A percentile compares a stretch with the other conserved stretches of the same genome.
Conservation (phyloP, 1,140 invertebrate genomes). For the Elysia chlorotica region DNA sequence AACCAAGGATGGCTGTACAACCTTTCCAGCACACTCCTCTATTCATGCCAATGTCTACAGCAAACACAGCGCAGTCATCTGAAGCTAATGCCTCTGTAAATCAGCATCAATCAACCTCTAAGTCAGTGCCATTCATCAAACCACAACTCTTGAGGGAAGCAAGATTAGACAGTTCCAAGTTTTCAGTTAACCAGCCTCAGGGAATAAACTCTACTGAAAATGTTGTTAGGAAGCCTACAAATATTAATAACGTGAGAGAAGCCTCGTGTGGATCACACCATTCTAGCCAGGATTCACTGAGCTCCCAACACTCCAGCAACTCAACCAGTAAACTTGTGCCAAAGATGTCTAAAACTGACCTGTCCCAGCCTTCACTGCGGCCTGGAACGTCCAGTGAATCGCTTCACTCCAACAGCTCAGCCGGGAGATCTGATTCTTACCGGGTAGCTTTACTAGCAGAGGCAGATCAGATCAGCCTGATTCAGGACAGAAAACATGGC, state of each 20-base stretch:
- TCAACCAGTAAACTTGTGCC: constrained; percentile 2
- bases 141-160: neutral
- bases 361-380: constrained; percentile 7
- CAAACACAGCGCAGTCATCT: too few species aligned
- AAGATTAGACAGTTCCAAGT: too few species aligned
- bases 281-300: constrained; percentile 6
- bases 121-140: neutral
- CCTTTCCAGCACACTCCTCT: constrained; percentile 1
- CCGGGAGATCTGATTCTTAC: constrained; percentile 43
- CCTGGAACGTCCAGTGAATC: constrained; percentile 10
- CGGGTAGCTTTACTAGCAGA: constrained; percentile 40
- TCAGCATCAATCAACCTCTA: too few species aligned
- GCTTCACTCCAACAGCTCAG: constrained; percentile 16
- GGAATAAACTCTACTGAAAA: too few species aligned
- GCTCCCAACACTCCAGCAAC: constrained; percentile 5
- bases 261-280: too few species aligned
- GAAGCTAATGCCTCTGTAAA: too few species aligned
- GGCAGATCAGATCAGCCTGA: neutral
- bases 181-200: neutral
- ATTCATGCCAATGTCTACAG: too few species aligned
- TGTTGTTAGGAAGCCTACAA: too few species aligned
- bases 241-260: too few species aligned
- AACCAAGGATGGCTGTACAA: neutral
- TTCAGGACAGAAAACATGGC: neutral
- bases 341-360: neutral